Conservation (phyloP, 92 coral and sea anemone genomes). For the Virgularia gustaviana region DNA sequence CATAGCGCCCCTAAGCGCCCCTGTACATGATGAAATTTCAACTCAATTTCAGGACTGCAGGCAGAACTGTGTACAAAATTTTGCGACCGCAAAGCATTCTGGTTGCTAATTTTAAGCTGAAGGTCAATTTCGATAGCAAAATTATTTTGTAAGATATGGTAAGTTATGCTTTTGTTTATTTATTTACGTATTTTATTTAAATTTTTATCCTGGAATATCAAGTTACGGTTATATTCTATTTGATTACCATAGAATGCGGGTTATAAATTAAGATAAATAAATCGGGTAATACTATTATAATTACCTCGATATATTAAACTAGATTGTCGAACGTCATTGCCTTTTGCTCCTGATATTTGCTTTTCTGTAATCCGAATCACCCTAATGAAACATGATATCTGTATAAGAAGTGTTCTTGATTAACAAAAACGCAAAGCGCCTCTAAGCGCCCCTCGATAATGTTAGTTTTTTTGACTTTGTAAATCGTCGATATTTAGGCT, state of each 20-base stretch:
- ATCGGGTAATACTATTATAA: not conserved
- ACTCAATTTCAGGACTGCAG: no score
- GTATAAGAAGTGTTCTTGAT: not conserved
- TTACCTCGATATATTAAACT: not conserved
- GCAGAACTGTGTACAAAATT: no score
- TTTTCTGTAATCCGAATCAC: conserved; percentile 1
- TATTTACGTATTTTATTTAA: not conserved
- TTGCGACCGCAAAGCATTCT: conserved; percentile 15
- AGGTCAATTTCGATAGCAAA: not conserved
- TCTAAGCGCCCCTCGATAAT: conserved; percentile 7
- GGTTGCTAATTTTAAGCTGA: conserved; percentile 13
- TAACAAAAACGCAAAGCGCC: conserved; percentile 3
- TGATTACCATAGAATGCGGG: not conserved
- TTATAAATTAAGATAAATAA: conserved; percentile 8
- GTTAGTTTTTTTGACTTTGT: conserved; percentile 5
- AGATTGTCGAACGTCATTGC: not conserved
- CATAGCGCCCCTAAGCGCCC: no score
- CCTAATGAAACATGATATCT: conserved; percentile 1
- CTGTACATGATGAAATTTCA: no score
- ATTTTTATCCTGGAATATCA: not conserved
- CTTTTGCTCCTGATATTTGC: not conserved
- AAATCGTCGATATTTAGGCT: conserved; percentile 8
- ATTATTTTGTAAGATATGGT: conserved; percentile 1
- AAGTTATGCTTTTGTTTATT: conserved; percentile 4
- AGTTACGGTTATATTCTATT: not conserved